Percentiles rank a stretch among this genome's conserved stretches.
Evolutionary conservation across 2,113 vertebrate genomes (phyloP).

Genomic region (Cheirogaleus medius): DNA sequence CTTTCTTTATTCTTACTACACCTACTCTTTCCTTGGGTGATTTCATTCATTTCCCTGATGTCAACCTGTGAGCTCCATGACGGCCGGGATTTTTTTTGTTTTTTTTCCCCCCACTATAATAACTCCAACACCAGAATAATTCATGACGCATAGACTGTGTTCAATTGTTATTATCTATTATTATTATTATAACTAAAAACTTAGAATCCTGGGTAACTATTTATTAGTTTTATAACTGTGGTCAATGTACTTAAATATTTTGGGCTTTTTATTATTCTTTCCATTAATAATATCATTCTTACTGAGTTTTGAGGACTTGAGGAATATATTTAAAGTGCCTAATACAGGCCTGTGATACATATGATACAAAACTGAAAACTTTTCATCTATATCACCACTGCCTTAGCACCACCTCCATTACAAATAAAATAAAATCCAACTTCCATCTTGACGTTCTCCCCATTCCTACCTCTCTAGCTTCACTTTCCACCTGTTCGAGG

Average conservation of each 20-base stretch:
- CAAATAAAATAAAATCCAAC: not conserved
- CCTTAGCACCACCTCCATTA: not conserved
- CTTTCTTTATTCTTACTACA: not conserved
- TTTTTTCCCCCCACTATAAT: accelerated
- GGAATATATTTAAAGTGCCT: not conserved
- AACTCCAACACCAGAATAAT: not conserved
- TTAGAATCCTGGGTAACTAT: not conserved
- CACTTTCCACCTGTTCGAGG: not conserved
- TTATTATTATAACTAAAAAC: not conserved
- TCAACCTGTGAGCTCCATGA: not conserved
- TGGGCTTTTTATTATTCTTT: not conserved
- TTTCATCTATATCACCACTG: not conserved
- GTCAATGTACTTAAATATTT: not conserved
- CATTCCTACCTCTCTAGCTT: not conserved
- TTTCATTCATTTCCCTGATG: not conserved
- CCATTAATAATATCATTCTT: not conserved
- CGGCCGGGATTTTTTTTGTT: not conserved
- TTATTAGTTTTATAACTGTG: not conserved
- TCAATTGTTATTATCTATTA: not conserved
- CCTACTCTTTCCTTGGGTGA: not conserved
- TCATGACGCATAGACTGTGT: not conserved
- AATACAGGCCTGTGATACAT: not conserved
- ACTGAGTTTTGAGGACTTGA: not conserved
- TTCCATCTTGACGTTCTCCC: not conserved
- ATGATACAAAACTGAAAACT: not conserved